phyloP scores from a whole-genome alignment of 2,888 invertebrate genomes.

The Hirtodrosophila histrioides region DNA sequence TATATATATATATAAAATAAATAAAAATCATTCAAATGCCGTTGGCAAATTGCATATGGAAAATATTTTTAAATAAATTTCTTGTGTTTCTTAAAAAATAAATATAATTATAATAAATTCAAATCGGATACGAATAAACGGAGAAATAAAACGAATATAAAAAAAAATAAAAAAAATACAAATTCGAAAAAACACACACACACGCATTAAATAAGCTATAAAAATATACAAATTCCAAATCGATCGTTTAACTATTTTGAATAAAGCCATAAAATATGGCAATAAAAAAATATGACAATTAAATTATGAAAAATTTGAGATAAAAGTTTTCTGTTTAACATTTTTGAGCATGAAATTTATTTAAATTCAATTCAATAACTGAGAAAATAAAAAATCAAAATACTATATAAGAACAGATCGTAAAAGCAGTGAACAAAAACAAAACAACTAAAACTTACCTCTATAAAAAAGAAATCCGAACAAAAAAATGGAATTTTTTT shows the following conservation, averaged over 20 bases:
- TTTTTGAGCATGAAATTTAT: conserved; percentile 5
- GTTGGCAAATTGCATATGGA: conserved; percentile 13
- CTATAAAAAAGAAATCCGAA: conserved; percentile 5
- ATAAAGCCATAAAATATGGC: conserved; percentile 16
- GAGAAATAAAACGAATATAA: conserved; percentile 1
- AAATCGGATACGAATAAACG: neutral
- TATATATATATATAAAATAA: no score
- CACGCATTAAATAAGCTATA: conserved; percentile 10
- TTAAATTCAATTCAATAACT: conserved; percentile 4
- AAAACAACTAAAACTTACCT: conserved; percentile 26
- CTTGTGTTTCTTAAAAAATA: conserved; percentile 13
- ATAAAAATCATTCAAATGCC: conserved; percentile 5
- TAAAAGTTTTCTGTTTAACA: conserved; percentile 1
- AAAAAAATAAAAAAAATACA: conserved; percentile 4
- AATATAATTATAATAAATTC: neutral
- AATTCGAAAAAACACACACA: conserved; percentile 4
- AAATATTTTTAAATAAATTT: conserved; percentile 7
- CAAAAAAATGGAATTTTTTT: conserved; percentile 43
- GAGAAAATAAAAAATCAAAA: conserved; percentile 7
- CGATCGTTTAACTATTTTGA: conserved; percentile 8
- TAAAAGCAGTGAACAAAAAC: conserved; percentile 28
- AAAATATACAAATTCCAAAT: conserved; percentile 24
- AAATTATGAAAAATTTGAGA: conserved; percentile 4
- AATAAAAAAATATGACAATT: conserved; percentile 8
- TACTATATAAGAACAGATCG: neutral